These are phyloP conservation scores for Falcaria lacertinaria DNA, from an alignment of 2,888 invertebrate species.

Conservation along the genomic window DNA sequence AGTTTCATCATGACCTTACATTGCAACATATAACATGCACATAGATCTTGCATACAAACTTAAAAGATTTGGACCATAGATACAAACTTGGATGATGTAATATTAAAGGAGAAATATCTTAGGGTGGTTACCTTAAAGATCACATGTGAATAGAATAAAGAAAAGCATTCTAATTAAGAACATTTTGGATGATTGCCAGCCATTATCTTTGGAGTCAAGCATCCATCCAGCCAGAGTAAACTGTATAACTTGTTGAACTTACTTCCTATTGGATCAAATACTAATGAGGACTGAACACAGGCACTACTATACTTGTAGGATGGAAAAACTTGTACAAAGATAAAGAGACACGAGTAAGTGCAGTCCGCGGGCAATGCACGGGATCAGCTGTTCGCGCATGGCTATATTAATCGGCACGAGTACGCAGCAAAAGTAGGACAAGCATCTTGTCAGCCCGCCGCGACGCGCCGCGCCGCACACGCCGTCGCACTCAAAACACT, in stretches of 20 bases:
- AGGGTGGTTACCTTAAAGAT: constrained; percentile 9
- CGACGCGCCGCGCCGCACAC: constrained; percentile 47
- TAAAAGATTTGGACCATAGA: too few relatives aligned
- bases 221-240: constrained; percentile 39
- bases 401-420: constrained; percentile 73
- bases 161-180: constrained; percentile 57
- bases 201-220: constrained; percentile 33
- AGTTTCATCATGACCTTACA: too few relatives aligned
- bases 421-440: constrained; percentile 73
- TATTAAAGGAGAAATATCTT: not conserved
- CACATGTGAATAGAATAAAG: constrained; percentile 42
- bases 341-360: constrained; percentile 15
- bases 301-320: constrained; percentile 10
- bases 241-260: constrained; percentile 32
- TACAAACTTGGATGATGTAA: not conserved
- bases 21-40: too few relatives aligned
- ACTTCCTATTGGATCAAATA: constrained; percentile 29
- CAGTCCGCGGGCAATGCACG: constrained; percentile 44
- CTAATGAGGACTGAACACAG: constrained; percentile 10
- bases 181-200: constrained; percentile 56
- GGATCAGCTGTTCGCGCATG: constrained; percentile 74
- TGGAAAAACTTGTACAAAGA: constrained; percentile 12
- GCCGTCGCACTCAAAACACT: constrained; percentile 45
- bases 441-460: constrained; percentile 61
- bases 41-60: too few relatives aligned